These are phyloP conservation scores for Salminus brasiliensis DNA, from an alignment of 2,113 vertebrate species.

Conservation along the genomic window DNA sequence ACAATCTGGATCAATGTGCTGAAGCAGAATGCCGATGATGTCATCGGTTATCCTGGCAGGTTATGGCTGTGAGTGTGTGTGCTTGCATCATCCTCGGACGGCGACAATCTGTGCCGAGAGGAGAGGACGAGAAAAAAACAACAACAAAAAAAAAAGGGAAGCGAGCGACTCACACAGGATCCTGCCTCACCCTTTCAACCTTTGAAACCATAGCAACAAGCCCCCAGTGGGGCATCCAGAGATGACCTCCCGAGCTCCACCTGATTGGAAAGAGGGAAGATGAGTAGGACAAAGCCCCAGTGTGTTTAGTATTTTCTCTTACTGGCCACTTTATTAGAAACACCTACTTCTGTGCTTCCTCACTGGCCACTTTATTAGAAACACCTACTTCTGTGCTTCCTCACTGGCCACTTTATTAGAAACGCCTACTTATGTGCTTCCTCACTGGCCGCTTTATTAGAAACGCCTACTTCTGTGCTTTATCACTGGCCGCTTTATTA, in stretches of 20 bases:
- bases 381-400: background rate
- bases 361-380: background rate
- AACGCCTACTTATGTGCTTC: background rate
- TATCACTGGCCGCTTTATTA: background rate
- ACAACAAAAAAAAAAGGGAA: slow-evolving; percentile 19
- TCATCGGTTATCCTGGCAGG: slow-evolving; percentile 18
- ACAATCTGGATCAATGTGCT: background rate
- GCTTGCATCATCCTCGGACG: slow-evolving; percentile 68
- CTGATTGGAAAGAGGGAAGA: background rate
- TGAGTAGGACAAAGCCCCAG: background rate
- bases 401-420: background rate
- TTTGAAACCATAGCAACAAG: slow-evolving; percentile 81
- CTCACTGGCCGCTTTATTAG: background rate
- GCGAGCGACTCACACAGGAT: slow-evolving; percentile 35
- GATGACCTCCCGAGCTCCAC: background rate
- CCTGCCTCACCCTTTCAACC: slow-evolving; percentile 73
- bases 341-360: background rate
- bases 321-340: too few species aligned
- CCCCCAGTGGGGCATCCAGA: slow-evolving; percentile 59
- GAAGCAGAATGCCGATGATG: slow-evolving; percentile 13
- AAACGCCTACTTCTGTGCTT: background rate
- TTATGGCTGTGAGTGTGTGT: slow-evolving; percentile 21
- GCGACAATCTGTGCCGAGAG: slow-evolving; percentile 58
- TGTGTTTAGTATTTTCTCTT: too few species aligned
- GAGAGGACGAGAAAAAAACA: background rate